A percentile compares a stretch with the other conserved stretches of the same genome.
phyloP scores from a whole-genome alignment of 2,888 invertebrate species.

The Latrodectus hesperus region DNA sequence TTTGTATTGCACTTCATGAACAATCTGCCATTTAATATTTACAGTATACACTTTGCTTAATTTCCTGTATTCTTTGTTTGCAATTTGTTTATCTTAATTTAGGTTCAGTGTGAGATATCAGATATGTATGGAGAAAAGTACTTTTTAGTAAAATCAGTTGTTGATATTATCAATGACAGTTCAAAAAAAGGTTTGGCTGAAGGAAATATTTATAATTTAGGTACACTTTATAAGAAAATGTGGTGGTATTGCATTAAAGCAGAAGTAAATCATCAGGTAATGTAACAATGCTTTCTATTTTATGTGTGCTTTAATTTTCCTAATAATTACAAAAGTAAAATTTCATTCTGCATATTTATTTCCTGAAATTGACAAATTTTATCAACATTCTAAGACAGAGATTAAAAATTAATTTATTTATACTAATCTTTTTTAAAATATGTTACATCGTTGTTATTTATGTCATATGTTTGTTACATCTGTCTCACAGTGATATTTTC shows the following conservation, averaged over 20 bases:
- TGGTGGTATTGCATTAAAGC: slow-evolving; percentile 64
- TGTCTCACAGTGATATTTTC: too few species aligned
- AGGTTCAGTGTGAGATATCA: slow-evolving; percentile 56
- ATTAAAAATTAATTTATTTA: not conserved
- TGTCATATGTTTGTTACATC: too few species aligned
- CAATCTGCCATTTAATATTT: too few species aligned
- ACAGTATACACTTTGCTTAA: too few species aligned
- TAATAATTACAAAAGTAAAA: not conserved
- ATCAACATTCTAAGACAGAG: not conserved
- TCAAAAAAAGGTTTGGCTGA: not conserved
- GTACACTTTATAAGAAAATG: slow-evolving; percentile 38
- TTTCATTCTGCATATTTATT: not conserved
- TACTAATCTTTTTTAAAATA: too few species aligned
- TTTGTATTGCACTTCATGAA: too few species aligned
- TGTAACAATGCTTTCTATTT: not conserved
- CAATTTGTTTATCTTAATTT: not conserved
- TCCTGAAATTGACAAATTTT: not conserved
- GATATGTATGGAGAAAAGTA: slow-evolving; percentile 52
- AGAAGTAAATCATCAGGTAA: slow-evolving; percentile 55
- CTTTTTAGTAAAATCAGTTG: slow-evolving; percentile 48
- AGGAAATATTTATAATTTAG: slow-evolving; percentile 21
- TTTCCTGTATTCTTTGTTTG: not conserved
- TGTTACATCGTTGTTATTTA: too few species aligned
- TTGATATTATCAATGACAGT: slow-evolving; percentile 36
- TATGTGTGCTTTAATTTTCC: not conserved